Base-by-base conservation (phyloP, 2,888 invertebrate species). In the Lasioglossum villosulum region DNA sequence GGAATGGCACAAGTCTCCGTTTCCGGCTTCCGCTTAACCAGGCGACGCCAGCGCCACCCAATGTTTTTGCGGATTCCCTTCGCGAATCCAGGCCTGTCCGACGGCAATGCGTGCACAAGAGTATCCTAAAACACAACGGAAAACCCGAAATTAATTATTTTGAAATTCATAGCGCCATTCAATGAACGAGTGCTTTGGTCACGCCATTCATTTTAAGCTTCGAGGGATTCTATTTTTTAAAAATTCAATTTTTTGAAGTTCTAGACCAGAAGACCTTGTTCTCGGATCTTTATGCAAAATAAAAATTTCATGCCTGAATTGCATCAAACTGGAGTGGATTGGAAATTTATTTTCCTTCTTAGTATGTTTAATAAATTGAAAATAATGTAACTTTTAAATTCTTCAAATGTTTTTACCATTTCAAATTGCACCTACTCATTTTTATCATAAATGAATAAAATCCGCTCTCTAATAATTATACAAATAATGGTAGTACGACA, bases 51-150 rank as follows among this genome's bases (percentile, higher is more conserved):
- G 94, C 97, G 97, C 93, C 98, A 98, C 93, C 98, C 97, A 93
- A 98, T 97, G 95, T 98, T 98, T 95, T 98, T 98, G 92, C 97
- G 97, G 95, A 98, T 97, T 95, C 97, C 98, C 95, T 97, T 97
- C 88, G 96, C 96, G 95, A 98, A 97, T 93, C 97, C 97, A 92
- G 97, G 96, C 95, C 97, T 96, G 95, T 97, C 97, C 93, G 95
- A 93, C 82, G 96, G 95, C 86, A 96, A 92, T 87, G 96, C 96
- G 96, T 97, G 97, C 96, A 97, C 97, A 95, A 97, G 96, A 95
- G 97, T 96, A 96, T 98, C 97, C 98, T 98, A 96, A 78, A 97
- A 97, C 27, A 80, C 16, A 80, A 78, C 12, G 68, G n/a, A 78
- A 27, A 34, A 39, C 16, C 37, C 0, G 6, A n/a, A 12, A 48